Evolutionary conservation across 2,888 invertebrate species (phyloP).

Genomic region (Ectobius pallidus): DNA sequence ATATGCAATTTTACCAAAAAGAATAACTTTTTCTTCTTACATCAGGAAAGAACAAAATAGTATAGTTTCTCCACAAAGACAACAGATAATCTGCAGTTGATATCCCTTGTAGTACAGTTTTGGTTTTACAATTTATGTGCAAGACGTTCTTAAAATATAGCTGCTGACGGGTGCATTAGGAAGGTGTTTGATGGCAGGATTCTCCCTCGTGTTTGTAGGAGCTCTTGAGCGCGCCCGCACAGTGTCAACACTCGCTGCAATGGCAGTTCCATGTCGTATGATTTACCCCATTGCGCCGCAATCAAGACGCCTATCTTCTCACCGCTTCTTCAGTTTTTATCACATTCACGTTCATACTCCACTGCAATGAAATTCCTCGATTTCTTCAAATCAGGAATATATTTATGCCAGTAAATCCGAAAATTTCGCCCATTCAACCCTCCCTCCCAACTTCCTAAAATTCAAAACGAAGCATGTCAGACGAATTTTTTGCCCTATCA

Average conservation of each 20-base stretch:
- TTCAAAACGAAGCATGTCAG: neutral
- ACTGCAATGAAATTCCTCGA: too few species aligned
- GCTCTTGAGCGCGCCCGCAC: neutral
- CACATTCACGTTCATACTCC: too few species aligned
- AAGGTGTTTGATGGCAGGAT: neutral
- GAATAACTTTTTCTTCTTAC: too few species aligned
- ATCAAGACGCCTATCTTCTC: neutral
- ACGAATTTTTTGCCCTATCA: neutral
- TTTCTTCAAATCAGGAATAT: neutral
- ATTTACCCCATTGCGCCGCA: neutral
- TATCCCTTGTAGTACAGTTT: too few species aligned
- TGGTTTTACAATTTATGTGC: too few species aligned
- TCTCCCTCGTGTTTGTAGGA: neutral
- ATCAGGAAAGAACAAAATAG: too few species aligned
- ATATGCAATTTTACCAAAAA: too few species aligned
- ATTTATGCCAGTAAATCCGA: neutral
- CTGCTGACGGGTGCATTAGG: too few species aligned
- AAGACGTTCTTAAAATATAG: too few species aligned
- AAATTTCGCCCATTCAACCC: neutral
- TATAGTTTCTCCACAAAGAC: too few species aligned
- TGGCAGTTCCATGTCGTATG: slow-evolving; percentile 10
- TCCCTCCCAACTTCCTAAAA: neutral
- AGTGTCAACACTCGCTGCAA: slow-evolving; percentile 1
- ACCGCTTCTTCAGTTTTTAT: neutral
- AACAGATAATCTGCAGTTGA: too few species aligned